Evolutionary conservation across 2,113 vertebrate genomes (phyloP), one percentile per base, ranked within the genome.

Genomic region (Addax nasomaculatus): DNA sequence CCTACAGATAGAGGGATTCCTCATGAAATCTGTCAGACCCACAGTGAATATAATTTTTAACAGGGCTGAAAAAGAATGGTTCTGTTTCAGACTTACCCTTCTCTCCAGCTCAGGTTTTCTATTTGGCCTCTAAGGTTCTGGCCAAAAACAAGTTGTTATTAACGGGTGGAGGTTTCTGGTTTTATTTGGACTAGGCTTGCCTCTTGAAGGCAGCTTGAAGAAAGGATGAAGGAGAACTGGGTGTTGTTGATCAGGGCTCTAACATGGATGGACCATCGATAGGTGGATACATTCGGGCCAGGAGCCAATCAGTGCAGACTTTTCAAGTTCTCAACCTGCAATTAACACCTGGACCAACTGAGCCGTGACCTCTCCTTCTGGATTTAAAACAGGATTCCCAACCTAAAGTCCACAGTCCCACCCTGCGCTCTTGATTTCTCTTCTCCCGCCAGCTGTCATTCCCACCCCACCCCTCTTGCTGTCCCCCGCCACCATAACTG

Each of bases 21-120:
- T 95, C 53, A 0, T 1, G 85, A 98, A 98, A 91, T 55, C 79
- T 80, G 45, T 23, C 86, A 95, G 97, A 62, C 58, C 19, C 30
- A 89, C 62, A 97, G 88, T 2, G 78, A 96, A 89, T 60, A 87
- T 33, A 80, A 84, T 84, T 89, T 93, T 64, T 25, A 81, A 33
- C 17, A 49, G 7, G 70, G 16, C 23, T 89, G 60, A 87, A 36
- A 70, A 85, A 90, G 19, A 93, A n/a, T n/a, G 43, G 3, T 15
- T 92, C 15, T 80, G 11, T 55, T 81, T 43, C 79, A 92, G 53
- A 62, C 29, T 47, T 49, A 30, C 2, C 17, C 6, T 83, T 43
- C 76, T 86, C 25, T 55, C 12, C 4, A 25, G n/a, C 13, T 70
- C n/a, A 15, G 13, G 55, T 19, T 88, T 90, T 81, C 33, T 53